Conservation (phyloP, 2,888 invertebrate genomes). For the Drosophila putrida region DNA sequence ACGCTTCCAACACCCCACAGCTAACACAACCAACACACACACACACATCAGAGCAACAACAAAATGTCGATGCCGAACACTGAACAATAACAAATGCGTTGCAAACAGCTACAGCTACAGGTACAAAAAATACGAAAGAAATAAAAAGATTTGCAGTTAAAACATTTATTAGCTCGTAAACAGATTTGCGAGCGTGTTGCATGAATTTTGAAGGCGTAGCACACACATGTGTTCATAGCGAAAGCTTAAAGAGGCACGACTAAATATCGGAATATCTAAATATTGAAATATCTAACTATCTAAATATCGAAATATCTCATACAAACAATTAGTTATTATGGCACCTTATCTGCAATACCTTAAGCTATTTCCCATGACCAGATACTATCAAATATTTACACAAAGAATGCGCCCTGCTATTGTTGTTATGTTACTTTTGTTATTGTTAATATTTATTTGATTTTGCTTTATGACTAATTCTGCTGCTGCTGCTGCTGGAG, state of each 20-base stretch:
- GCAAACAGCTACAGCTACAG: constrained; percentile 26
- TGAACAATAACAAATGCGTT: constrained; percentile 37
- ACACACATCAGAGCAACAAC: not conserved
- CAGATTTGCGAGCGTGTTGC: constrained; percentile 53
- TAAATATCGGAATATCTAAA: not conserved
- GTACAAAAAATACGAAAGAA: too few relatives aligned
- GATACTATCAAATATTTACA: constrained; percentile 38
- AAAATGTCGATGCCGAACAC: not conserved
- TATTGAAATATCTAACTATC: too few relatives aligned
- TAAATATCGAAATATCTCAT: constrained; percentile 2
- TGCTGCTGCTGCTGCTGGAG: constrained; percentile 8
- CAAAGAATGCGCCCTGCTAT: constrained; percentile 13
- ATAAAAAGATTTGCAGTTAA: constrained; percentile 57
- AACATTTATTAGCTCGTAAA: constrained; percentile 71
- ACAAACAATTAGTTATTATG: constrained; percentile 14
- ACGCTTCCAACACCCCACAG: constrained; percentile 2
- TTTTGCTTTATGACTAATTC: constrained; percentile 23
- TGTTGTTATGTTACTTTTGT: constrained; percentile 6
- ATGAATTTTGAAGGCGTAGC: constrained; percentile 15
- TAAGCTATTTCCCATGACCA: constrained; percentile 47
- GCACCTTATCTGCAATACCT: constrained; percentile 28
- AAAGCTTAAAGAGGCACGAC: constrained; percentile 4
- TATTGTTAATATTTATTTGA: constrained; percentile 15
- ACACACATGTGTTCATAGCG: not conserved
- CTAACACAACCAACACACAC: not conserved